Evolutionary conservation across 2,888 invertebrate species (phyloP).

Genomic region (Cataglyphis cursor): DNA sequence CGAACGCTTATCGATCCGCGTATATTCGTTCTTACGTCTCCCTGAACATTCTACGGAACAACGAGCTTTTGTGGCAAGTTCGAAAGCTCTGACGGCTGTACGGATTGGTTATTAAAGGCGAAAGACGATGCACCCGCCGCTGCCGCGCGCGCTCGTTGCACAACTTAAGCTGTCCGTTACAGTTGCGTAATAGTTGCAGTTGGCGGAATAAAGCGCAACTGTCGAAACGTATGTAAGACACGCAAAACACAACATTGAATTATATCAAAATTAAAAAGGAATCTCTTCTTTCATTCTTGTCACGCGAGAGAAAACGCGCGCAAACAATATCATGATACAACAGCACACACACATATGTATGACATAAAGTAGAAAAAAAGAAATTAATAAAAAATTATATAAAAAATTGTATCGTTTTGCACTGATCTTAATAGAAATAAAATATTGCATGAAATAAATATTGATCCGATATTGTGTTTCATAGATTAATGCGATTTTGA

Average conservation of each 20-base stretch:
- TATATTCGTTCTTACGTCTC: slow-evolving; percentile 46
- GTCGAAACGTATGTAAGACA: slow-evolving; percentile 7
- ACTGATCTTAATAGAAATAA: neutral
- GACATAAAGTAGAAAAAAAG: too few relatives aligned
- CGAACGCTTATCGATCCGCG: slow-evolving; percentile 31
- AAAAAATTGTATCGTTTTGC: too few relatives aligned
- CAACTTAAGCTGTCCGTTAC: slow-evolving; percentile 50
- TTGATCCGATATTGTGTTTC: neutral
- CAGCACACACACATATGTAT: neutral
- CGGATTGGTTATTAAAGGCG: slow-evolving; percentile 55
- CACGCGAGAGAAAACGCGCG: neutral
- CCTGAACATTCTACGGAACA: slow-evolving; percentile 38
- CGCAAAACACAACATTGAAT: neutral
- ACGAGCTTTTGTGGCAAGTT: slow-evolving; percentile 55
- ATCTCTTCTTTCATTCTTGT: neutral
- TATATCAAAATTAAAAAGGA: neutral
- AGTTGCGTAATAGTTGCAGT: slow-evolving; percentile 38
- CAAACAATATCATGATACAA: neutral
- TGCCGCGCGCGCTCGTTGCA: slow-evolving; percentile 18
- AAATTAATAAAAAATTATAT: too few relatives aligned
- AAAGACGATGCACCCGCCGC: slow-evolving; percentile 46
- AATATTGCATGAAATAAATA: neutral
- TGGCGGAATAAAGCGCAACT: slow-evolving; percentile 8
- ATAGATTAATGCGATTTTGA: neutral
- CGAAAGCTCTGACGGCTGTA: slow-evolving; percentile 51